A percentile compares a stretch with the other conserved stretches of the same genome.
Evolutionary conservation across 2,888 invertebrate genomes (phyloP).

Genomic region (Heteromurus nitidus): DNA sequence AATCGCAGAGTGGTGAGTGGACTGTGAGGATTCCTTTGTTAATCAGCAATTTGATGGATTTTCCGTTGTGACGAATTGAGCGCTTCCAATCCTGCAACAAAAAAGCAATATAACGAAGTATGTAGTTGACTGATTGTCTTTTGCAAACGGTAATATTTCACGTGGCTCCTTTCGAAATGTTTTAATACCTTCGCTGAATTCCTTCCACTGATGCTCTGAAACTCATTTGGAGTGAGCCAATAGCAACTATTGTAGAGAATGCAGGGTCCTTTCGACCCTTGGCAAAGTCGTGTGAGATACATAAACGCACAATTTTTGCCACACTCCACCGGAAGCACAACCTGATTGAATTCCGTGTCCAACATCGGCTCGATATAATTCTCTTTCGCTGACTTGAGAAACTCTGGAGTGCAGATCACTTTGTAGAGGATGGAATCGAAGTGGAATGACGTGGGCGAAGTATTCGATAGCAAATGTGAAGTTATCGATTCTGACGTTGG

Average conservation of each 20-base stretch:
- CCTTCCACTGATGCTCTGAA: slow-evolving; percentile 77
- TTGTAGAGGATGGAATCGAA: slow-evolving; percentile 43
- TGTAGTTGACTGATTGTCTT: slow-evolving; percentile 8
- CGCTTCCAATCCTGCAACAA: slow-evolving; percentile 72
- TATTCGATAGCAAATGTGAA: slow-evolving; percentile 53
- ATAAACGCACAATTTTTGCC: slow-evolving; percentile 73
- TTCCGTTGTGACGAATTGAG: slow-evolving; percentile 77
- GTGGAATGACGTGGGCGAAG: slow-evolving; percentile 31
- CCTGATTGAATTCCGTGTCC: slow-evolving; percentile 63
- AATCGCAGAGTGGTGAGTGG: slow-evolving; percentile 76
- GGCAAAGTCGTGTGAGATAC: slow-evolving; percentile 76
- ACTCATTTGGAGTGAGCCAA: slow-evolving; percentile 78
- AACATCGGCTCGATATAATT: slow-evolving; percentile 68
- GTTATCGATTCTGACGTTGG: slow-evolving; percentile 67
- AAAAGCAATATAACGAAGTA: neutral
- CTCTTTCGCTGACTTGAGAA: slow-evolving; percentile 66
- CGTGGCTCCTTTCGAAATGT: neutral
- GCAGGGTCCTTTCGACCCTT: slow-evolving; percentile 77
- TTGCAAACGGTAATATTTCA: slow-evolving; percentile 1
- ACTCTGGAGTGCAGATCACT: slow-evolving; percentile 61
- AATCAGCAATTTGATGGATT: slow-evolving; percentile 77
- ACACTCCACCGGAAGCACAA: slow-evolving; percentile 72
- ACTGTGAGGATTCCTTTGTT: slow-evolving; percentile 76
- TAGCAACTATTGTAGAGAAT: slow-evolving; percentile 75
- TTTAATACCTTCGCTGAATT: slow-evolving; percentile 76